Conservation (phyloP, 1,140 invertebrate genomes). For the Plutomurus gul region DNA sequence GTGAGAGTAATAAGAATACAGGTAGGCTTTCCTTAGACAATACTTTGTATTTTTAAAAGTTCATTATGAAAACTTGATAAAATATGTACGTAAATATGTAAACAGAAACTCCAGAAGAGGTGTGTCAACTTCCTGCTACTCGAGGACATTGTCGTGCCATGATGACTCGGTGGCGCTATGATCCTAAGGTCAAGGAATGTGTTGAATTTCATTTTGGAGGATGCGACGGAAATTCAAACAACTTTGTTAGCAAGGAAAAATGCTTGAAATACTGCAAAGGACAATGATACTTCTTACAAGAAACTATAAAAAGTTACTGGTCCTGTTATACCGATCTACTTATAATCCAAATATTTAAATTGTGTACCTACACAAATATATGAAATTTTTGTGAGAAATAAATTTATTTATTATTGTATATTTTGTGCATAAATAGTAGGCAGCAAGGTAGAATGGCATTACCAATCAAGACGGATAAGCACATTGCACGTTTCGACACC, state of each 20-base stretch:
- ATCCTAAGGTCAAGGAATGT: constrained; percentile 63
- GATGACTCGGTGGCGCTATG: constrained; percentile 65
- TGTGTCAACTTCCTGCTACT: constrained; percentile 57
- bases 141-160: constrained; percentile 65
- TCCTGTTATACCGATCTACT: too few relatives aligned
- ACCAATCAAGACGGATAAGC: too few relatives aligned
- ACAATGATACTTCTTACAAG: constrained; percentile 45
- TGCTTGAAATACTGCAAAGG: constrained; percentile 63
- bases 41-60: too few relatives aligned
- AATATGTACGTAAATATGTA: neutral
- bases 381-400: too few relatives aligned
- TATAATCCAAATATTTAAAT: too few relatives aligned
- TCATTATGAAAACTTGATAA: too few relatives aligned
- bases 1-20: neutral
- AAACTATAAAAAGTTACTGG: neutral
- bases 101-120: constrained; percentile 45
- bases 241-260: constrained; percentile 64
- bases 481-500: too few relatives aligned
- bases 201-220: constrained; percentile 69
- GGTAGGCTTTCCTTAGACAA: too few relatives aligned
- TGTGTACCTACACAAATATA: too few relatives aligned
- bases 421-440: too few relatives aligned
- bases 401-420: too few relatives aligned
- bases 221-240: constrained; percentile 70
- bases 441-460: too few relatives aligned